Percentiles rank a stretch among this genome's conserved stretches.
These are phyloP conservation scores for Cyrtodaria siliqua DNA, from an alignment of 2,888 invertebrate species.

Conservation along the genomic window DNA sequence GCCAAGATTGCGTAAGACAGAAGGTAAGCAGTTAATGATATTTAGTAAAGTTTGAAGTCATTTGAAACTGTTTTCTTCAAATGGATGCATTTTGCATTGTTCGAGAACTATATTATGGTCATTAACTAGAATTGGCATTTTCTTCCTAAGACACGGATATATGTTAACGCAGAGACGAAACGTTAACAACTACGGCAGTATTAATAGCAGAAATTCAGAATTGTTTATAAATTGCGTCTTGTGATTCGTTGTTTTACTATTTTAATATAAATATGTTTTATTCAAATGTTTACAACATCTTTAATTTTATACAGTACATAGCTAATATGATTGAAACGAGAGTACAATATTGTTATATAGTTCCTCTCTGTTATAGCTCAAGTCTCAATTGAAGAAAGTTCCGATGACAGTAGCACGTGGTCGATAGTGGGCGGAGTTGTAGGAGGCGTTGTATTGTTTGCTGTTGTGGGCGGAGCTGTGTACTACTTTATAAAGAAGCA, in stretches of 20 bases:
- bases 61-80: too few species aligned
- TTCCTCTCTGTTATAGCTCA: not conserved
- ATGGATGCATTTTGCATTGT: too few species aligned
- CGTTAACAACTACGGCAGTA: too few species aligned
- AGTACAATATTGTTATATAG: not conserved
- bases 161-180: too few species aligned
- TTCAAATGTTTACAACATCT: not conserved
- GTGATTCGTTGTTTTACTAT: too few species aligned
- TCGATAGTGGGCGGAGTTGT: slow-evolving; percentile 45
- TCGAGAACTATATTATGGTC: too few species aligned
- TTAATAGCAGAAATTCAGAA: too few species aligned
- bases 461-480: slow-evolving; percentile 5
- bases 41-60: too few species aligned
- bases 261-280: not conserved
- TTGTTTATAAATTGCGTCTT: too few species aligned
- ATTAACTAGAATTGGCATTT: too few species aligned
- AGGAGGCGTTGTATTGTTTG: slow-evolving; percentile 39
- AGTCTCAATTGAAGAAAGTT: not conserved
- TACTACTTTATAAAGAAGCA: slow-evolving; percentile 27
- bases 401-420: slow-evolving; percentile 1
- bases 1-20: slow-evolving; percentile 9
- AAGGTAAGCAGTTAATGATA: slow-evolving; percentile 36
- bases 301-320: not conserved
- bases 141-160: too few species aligned
- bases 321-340: too few species aligned